phyloP scores from a whole-genome alignment of 2,888 invertebrate species.

The Lasius fuliginosus region DNA sequence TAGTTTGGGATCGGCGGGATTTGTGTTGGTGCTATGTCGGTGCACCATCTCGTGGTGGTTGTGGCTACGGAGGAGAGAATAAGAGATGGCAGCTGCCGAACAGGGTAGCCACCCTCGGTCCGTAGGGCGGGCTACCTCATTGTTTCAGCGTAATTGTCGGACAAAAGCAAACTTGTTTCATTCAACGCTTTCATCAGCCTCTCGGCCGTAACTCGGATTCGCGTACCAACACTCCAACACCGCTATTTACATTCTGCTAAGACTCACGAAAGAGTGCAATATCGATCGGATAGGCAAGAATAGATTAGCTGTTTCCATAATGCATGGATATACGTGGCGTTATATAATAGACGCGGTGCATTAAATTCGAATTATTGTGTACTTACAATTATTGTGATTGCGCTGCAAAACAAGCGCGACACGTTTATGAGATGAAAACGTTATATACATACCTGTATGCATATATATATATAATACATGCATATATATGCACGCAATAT shows the following conservation, averaged over 20 bases:
- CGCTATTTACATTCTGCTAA: slow-evolving; percentile 68
- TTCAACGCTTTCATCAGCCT: slow-evolving; percentile 75
- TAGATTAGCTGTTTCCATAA: slow-evolving; percentile 9
- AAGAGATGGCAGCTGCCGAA: slow-evolving; percentile 71
- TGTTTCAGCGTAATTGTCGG: slow-evolving; percentile 83
- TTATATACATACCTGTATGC: background rate
- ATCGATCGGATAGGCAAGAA: slow-evolving; percentile 15
- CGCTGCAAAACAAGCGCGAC: background rate
- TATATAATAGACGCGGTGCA: slow-evolving; percentile 5
- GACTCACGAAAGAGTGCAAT: slow-evolving; percentile 50
- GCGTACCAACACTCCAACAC: slow-evolving; percentile 39
- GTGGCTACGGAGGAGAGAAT: slow-evolving; percentile 45
- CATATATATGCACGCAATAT: background rate
- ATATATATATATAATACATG: background rate
- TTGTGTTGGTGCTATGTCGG: slow-evolving; percentile 44
- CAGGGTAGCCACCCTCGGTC: slow-evolving; percentile 52
- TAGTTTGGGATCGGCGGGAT: slow-evolving; percentile 80
- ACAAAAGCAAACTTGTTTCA: slow-evolving; percentile 85
- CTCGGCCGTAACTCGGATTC: slow-evolving; percentile 47
- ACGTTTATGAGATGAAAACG: background rate
- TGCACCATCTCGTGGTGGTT: slow-evolving; percentile 43
- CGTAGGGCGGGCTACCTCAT: slow-evolving; percentile 75
- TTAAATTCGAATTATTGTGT: slow-evolving; percentile 25
- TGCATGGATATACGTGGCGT: background rate
- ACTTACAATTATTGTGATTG: slow-evolving; percentile 12